A percentile compares a stretch with the other conserved stretches of the same genome.
Conservation (phyloP, 2,113 vertebrate species). For the Ctenomys sociabilis region DNA sequence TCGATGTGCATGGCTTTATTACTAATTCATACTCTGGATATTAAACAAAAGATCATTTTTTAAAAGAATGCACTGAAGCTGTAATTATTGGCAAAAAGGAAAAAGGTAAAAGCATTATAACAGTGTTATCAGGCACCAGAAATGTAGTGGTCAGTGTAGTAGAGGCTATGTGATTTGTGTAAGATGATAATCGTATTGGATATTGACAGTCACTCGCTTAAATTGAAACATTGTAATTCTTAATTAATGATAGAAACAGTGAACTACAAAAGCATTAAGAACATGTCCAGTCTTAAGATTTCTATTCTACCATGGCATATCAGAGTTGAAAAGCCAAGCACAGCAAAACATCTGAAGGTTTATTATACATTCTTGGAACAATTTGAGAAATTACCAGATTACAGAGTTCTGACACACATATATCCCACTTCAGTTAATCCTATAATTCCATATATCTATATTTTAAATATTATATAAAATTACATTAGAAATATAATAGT, state of each 20-base stretch:
- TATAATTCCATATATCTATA: neutral
- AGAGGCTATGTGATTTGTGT: neutral
- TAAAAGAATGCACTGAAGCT: neutral
- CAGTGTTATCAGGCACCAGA: neutral
- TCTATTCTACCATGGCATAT: neutral
- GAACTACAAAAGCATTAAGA: neutral
- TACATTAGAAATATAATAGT: neutral
- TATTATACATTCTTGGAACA: neutral
- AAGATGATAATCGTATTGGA: neutral
- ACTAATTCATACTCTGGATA: constrained; percentile 15
- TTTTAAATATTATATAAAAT: neutral
- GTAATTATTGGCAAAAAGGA: neutral
- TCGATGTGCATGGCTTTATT: neutral
- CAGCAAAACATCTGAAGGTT: neutral
- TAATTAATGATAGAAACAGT: neutral
- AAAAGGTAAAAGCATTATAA: neutral
- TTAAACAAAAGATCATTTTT: constrained; percentile 58
- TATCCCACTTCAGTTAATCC: neutral
- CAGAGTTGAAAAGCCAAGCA: neutral
- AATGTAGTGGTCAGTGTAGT: constrained; percentile 27
- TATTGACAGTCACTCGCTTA: neutral
- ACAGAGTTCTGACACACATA: neutral
- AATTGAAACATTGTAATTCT: constrained; percentile 7
- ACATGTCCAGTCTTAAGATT: neutral
- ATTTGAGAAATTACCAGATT: neutral